Percentiles rank a stretch among this genome's conserved stretches.
phyloP scores from a whole-genome alignment of 2,113 vertebrate genomes.

The Plectropomus leopardus region DNA sequence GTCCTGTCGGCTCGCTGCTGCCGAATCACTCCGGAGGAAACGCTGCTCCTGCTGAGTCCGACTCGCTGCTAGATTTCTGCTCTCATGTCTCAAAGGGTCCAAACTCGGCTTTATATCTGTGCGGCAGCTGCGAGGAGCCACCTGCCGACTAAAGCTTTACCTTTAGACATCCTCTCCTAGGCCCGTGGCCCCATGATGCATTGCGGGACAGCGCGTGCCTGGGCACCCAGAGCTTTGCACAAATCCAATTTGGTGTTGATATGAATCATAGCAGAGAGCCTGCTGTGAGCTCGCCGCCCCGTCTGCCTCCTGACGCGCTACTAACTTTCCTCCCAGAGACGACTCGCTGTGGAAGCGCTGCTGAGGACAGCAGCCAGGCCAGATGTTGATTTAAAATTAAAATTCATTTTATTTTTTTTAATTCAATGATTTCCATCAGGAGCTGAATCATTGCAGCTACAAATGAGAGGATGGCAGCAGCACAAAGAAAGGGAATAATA shows the following conservation, averaged over 20 bases:
- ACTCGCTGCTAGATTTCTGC: slow-evolving; percentile 9
- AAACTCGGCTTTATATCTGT: slow-evolving; percentile 28
- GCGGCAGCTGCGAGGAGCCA: slow-evolving; percentile 19
- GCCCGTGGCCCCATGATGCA: slow-evolving; percentile 63
- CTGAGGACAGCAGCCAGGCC: slow-evolving; percentile 64
- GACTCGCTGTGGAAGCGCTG: slow-evolving; percentile 15
- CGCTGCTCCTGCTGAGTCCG: background rate
- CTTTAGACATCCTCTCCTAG: slow-evolving; percentile 41
- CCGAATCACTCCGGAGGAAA: slow-evolving; percentile 39
- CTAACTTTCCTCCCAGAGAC: slow-evolving; percentile 63
- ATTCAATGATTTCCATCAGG: no score
- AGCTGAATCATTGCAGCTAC: background rate
- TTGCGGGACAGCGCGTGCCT: slow-evolving; percentile 51
- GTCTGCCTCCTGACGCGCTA: slow-evolving; percentile 55
- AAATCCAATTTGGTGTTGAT: slow-evolving; percentile 62
- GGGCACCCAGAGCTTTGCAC: slow-evolving; percentile 56
- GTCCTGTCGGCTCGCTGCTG: slow-evolving; percentile 9
- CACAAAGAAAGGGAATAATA: background rate
- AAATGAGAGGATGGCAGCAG: background rate
- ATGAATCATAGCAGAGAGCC: slow-evolving; percentile 65
- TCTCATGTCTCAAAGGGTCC: background rate
- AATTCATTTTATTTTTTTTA: no score
- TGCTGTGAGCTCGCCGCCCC: slow-evolving; percentile 39
- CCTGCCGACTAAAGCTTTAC: slow-evolving; percentile 35
- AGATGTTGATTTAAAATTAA: no score